Percentiles rank a stretch among this genome's conserved stretches.
Conservation (phyloP, 2,797 vertebrate species). For the Graptemys geographica region DNA sequence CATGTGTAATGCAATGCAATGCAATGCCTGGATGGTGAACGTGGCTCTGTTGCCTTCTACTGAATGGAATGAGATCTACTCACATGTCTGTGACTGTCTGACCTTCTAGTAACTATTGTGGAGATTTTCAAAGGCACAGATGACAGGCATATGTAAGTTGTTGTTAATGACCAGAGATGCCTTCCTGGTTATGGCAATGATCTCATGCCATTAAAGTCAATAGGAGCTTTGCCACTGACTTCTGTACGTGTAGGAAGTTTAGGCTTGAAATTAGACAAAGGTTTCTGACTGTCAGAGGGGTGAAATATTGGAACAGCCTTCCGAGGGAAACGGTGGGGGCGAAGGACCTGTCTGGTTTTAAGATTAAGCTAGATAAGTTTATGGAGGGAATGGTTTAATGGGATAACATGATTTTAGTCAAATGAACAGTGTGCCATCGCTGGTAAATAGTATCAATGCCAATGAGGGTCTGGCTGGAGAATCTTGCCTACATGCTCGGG, state of each 20-base stretch:
- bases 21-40: neutral
- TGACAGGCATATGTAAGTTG: neutral
- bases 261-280: too few species aligned
- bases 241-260: neutral
- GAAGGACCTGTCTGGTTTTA: too few species aligned
- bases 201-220: neutral
- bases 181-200: neutral
- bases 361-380: too few species aligned
- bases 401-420: too few species aligned
- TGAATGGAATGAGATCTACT: neutral
- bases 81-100: rapidly evolving
- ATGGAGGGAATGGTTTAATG: too few species aligned
- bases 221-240: neutral
- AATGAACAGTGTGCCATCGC: too few species aligned
- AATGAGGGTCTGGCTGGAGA: too few species aligned
- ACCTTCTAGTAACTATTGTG: neutral
- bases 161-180: neutral
- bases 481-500: too few species aligned
- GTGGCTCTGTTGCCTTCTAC: neutral
- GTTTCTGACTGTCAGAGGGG: too few species aligned
- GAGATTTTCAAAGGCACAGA: neutral
- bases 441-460: too few species aligned
- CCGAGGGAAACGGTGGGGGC: too few species aligned
- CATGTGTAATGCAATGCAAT: neutral
- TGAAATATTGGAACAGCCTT: too few species aligned